Evolutionary conservation across 1,140 invertebrate species (phyloP).

Genomic region (Papilio xuthus): DNA sequence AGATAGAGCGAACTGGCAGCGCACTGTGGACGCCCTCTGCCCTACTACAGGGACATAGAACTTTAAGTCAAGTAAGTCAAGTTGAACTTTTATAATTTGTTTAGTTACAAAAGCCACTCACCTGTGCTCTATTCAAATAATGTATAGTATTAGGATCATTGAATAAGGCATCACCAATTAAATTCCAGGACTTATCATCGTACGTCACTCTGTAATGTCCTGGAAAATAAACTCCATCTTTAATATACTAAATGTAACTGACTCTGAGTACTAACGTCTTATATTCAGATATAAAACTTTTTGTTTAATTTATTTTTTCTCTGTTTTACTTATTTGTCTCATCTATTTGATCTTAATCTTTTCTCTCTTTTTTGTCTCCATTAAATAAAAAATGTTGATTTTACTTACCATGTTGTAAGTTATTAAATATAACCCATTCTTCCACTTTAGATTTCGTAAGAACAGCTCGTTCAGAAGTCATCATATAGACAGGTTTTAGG

Average conservation of each 20-base stretch:
- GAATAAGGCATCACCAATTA: conserved; percentile 77
- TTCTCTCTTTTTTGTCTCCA: not conserved
- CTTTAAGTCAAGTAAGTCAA: too few species aligned
- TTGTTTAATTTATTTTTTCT: not conserved
- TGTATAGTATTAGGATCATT: conserved; percentile 62
- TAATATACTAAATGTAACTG: not conserved
- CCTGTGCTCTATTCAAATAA: conserved; percentile 71
- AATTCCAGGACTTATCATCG: conserved; percentile 84
- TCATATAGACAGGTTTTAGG: conserved; percentile 75
- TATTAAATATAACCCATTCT: conserved; percentile 87
- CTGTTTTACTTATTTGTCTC: not conserved
- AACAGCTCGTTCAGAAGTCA: conserved; percentile 64
- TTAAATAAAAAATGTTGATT: conserved; percentile 19
- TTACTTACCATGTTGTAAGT: conserved; percentile 83
- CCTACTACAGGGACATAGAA: too few species aligned
- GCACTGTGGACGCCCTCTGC: too few species aligned
- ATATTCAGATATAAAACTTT: not conserved
- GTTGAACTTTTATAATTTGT: too few species aligned
- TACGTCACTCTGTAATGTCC: conserved; percentile 86
- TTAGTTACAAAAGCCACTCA: conserved; percentile 42
- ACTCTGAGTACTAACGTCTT: not conserved
- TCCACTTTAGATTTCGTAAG: conserved; percentile 58
- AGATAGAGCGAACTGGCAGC: too few species aligned
- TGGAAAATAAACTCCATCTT: conserved; percentile 44
- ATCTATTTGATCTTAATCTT: not conserved